These are phyloP conservation scores for Empidonax traillii DNA, from an alignment of 2,113 vertebrate genomes.

Conservation along the genomic window DNA sequence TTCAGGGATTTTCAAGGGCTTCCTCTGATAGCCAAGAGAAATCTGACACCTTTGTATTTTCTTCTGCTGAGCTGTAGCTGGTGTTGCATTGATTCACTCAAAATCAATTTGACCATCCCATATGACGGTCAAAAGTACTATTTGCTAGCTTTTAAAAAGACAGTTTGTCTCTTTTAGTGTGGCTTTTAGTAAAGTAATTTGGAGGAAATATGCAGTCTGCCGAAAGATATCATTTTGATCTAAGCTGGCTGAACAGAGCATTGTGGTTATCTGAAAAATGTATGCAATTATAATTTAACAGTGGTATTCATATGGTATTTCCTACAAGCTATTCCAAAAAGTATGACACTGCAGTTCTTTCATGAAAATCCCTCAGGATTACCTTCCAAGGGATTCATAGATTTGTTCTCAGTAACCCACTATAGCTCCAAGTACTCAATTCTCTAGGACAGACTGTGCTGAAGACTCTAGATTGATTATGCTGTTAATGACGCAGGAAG, in stretches of 20 bases:
- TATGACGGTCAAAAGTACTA: background rate
- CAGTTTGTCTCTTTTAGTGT: background rate
- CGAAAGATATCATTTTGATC: background rate
- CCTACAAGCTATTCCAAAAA: background rate
- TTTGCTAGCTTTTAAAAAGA: background rate
- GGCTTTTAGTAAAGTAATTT: background rate
- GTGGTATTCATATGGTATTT: background rate
- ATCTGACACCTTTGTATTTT: background rate
- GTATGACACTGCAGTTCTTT: background rate
- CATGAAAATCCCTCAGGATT: background rate
- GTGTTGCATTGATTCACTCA: background rate
- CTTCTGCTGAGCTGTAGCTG: background rate
- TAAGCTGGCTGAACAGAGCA: background rate
- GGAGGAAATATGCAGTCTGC: background rate
- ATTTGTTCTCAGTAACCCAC: background rate
- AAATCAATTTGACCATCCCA: background rate
- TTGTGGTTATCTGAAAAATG: background rate
- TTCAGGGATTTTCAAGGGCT: background rate
- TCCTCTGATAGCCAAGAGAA: background rate
- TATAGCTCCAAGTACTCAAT: background rate
- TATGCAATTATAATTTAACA: background rate
- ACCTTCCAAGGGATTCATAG: background rate
- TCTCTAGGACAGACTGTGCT: background rate
- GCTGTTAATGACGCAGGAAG: background rate
- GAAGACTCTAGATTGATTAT: slow-evolving; percentile 16